Evolutionary conservation across 92 coral and sea anemone genomes (phyloP).

Genomic region (Porites evermanni): DNA sequence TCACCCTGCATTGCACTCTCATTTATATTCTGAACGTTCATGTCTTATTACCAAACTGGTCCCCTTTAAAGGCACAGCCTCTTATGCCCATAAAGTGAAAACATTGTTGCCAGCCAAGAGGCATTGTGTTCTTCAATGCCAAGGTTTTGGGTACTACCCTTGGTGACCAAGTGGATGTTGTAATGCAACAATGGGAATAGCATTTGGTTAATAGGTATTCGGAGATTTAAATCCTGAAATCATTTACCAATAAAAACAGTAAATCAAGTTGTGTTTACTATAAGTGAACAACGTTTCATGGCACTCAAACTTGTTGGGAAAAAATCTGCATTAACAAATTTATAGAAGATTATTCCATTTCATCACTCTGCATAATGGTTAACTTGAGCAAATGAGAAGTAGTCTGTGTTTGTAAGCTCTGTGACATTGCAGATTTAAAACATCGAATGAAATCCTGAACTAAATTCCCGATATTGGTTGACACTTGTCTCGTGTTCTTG

Average conservation of each 20-base stretch:
- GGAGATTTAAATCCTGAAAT: neutral
- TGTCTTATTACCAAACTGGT: slow-evolving; percentile 70
- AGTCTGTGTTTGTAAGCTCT: slow-evolving; percentile 7
- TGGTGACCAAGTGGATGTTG: slow-evolving; percentile 53
- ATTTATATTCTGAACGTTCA: neutral
- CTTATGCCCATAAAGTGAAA: slow-evolving; percentile 75
- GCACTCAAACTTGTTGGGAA: neutral
- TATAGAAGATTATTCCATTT: neutral
- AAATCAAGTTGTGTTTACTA: neutral
- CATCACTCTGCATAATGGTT: neutral
- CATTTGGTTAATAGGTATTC: slow-evolving; percentile 75
- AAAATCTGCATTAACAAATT: neutral
- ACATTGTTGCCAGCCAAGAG: slow-evolving; percentile 69
- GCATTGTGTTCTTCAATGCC: slow-evolving; percentile 66
- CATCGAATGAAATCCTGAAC: slow-evolving; percentile 10
- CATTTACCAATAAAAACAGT: neutral
- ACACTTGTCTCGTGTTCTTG: too few relatives aligned
- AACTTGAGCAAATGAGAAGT: slow-evolving; percentile 8
- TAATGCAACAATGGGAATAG: slow-evolving; percentile 49
- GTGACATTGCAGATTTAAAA: slow-evolving; percentile 20
- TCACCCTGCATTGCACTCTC: neutral
- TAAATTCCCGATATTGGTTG: slow-evolving; percentile 45
- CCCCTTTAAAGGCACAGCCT: slow-evolving; percentile 65
- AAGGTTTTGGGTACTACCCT: slow-evolving; percentile 36
- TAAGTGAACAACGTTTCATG: neutral